Conservation (phyloP, 2,113 vertebrate genomes). For the Paraplagusia blochii region DNA sequence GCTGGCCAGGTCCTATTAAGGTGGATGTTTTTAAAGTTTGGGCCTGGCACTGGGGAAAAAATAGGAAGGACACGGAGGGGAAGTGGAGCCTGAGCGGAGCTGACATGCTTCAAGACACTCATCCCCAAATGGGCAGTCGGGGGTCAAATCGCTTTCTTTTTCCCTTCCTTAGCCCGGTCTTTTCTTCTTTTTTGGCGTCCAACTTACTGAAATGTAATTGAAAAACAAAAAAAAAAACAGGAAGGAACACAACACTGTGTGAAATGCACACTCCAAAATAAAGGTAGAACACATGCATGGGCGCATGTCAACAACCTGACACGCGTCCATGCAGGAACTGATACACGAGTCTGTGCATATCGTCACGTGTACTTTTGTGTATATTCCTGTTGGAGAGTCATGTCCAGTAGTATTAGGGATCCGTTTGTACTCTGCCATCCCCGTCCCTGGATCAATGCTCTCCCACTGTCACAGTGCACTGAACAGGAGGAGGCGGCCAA, state of each 20-base stretch:
- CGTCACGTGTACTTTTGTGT: constrained; percentile 33
- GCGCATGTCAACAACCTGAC: constrained; percentile 38
- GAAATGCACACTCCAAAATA: too few relatives aligned
- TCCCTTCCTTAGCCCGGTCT: constrained; percentile 45
- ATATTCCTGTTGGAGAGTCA: constrained; percentile 22
- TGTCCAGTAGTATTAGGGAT: constrained; percentile 55
- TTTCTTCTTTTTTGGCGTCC: constrained; percentile 63
- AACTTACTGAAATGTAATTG: constrained; percentile 52
- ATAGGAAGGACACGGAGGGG: constrained; percentile 79
- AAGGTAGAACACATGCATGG: constrained; percentile 29
- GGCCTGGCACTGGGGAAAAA: constrained; percentile 76
- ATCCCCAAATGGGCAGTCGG: constrained; percentile 66
- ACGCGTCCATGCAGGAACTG: constrained; percentile 25
- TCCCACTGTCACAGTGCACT: constrained; percentile 65
- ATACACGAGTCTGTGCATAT: constrained; percentile 26
- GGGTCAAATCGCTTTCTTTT: constrained; percentile 68
- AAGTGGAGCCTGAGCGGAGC: constrained; percentile 76
- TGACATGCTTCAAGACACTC: constrained; percentile 77
- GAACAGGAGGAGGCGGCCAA: constrained; percentile 59
- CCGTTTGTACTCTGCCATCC: constrained; percentile 47
- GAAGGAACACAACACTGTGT: too few relatives aligned
- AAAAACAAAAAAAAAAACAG: too few relatives aligned
- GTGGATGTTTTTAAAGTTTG: constrained; percentile 78
- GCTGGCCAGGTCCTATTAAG: constrained; percentile 76
- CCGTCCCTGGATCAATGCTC: constrained; percentile 66